Conservation (phyloP, 2,888 invertebrate species). For the Ectobius pallidus region DNA sequence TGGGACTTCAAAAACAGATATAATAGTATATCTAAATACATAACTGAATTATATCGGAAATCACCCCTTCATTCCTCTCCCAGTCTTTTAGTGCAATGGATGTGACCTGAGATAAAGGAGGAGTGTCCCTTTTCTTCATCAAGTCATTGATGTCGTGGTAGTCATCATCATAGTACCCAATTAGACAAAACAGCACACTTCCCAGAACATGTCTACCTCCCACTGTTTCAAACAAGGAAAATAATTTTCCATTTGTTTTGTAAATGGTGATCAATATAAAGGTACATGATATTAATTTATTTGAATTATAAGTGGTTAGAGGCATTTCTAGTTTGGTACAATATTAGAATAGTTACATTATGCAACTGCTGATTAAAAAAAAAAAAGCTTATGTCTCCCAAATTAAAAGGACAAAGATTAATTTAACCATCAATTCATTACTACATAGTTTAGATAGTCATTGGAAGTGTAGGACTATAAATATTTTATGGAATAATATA, state of each 20-base stretch:
- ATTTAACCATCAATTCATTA: slow-evolving; percentile 25
- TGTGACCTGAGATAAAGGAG: not conserved
- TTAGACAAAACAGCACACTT: slow-evolving; percentile 7
- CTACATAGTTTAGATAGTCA: slow-evolving; percentile 19
- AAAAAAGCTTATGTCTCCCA: slow-evolving; percentile 27
- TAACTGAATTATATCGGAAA: not conserved
- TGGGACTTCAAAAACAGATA: slow-evolving; percentile 9
- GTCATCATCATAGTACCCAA: not conserved
- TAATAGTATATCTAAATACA: no score
- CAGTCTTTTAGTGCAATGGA: slow-evolving; percentile 1
- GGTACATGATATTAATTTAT: slow-evolving; percentile 28
- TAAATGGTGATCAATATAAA: slow-evolving; percentile 33
- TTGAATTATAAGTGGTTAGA: slow-evolving; percentile 33
- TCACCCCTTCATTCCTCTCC: not conserved
- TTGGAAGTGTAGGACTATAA: slow-evolving; percentile 26
- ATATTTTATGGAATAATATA: slow-evolving; percentile 29
- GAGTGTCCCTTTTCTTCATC: slow-evolving; percentile 11
- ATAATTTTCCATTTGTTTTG: slow-evolving; percentile 1
- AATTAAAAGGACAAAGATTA: slow-evolving; percentile 23
- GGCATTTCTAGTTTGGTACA: slow-evolving; percentile 39
- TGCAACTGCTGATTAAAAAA: slow-evolving; percentile 33
- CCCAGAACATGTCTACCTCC: slow-evolving; percentile 30
- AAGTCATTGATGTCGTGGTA: slow-evolving; percentile 18
- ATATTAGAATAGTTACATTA: slow-evolving; percentile 38
- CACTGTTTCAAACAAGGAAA: slow-evolving; percentile 20